Base-by-base conservation (phyloP, 2,888 invertebrate genomes). In the Eupithecia abbreviata region DNA sequence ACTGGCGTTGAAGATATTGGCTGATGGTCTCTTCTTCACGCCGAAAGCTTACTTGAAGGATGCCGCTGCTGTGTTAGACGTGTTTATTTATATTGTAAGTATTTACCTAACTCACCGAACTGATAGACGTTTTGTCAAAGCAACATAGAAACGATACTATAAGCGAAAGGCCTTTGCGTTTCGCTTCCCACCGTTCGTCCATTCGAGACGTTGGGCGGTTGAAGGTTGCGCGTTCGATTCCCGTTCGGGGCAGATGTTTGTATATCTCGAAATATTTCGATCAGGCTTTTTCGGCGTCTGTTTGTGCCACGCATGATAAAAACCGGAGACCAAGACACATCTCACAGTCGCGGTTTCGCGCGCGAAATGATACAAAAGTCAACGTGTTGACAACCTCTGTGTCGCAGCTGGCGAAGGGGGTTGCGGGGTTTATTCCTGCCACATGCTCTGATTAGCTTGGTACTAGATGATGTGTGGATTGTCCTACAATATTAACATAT, bases 1-100 rank as follows among this genome's bases (percentile, higher is more conserved):
- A 92, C 93, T 99, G 87, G 97, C 98, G 0, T 92, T 99, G 73
- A 99, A 99, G 95, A 98, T 99, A 79, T 93, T 99, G 74, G 99
- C 99, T 0, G 99, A 99, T 91, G 99, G 99, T 0, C 95, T 99
- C 58, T 98, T 99, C 90, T 99, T 99, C 90, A 99, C 99, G 0
- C 99, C 99, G 0, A 99, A 99, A 92, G 99, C 99, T 0, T 98
- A 99, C 84, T 97, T 99, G 65, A 98, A 99, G 93, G 99, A 99
- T 90, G 98, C 99, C 41, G 99, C 99, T 41, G 99, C 99, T 0
- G 97, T 99, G 15, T 95, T 99, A 83, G 99, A 99, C 90, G 98
- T 99, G 12, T 99, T 99, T 88, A 99, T 99, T 85, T 99, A 99
- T 89, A 96, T 98, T 83, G 99, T 99, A 91, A 95, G 96, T 94